Evolutionary conservation across 2,888 invertebrate species (phyloP).

Genomic region (Busseola fusca): DNA sequence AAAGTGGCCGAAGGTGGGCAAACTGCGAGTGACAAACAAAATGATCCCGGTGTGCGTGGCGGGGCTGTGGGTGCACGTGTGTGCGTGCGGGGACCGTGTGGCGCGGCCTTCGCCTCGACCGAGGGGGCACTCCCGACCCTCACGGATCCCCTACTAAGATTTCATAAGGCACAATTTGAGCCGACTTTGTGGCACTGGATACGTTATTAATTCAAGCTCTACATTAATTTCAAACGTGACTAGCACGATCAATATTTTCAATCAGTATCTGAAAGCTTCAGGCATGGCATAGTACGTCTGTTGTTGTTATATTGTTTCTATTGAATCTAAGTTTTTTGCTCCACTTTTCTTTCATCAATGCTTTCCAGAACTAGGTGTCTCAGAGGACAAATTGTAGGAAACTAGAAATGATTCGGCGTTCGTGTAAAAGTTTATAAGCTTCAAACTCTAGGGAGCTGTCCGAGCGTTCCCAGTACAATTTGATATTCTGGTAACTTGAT

Average conservation of each 20-base stretch:
- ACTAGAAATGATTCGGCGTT: not conserved
- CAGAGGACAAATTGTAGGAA: not conserved
- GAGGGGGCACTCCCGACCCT: constrained; percentile 38
- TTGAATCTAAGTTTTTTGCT: not conserved
- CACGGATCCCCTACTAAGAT: constrained; percentile 40
- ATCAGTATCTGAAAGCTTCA: constrained; percentile 14
- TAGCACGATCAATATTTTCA: constrained; percentile 29
- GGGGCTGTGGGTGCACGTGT: not conserved
- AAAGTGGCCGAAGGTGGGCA: constrained; percentile 25
- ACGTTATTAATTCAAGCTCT: constrained; percentile 32
- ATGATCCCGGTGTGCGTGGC: constrained; percentile 14
- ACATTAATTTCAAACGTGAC: constrained; percentile 25
- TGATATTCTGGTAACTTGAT: not conserved
- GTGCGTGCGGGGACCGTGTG: constrained; percentile 12
- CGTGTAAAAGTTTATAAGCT: not conserved
- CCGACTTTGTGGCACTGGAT: constrained; percentile 11
- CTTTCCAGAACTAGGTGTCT: not conserved
- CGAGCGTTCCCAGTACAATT: not conserved
- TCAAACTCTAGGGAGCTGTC: not conserved
- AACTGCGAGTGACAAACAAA: constrained; percentile 39
- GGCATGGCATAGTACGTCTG: not conserved
- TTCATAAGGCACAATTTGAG: constrained; percentile 23
- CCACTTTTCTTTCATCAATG: not conserved
- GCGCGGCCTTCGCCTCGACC: constrained; percentile 59
- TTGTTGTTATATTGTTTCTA: not conserved